Evolutionary conservation across 64 coral and sea anemone species (phyloP).

Genomic region (Orbicella faveolata): DNA sequence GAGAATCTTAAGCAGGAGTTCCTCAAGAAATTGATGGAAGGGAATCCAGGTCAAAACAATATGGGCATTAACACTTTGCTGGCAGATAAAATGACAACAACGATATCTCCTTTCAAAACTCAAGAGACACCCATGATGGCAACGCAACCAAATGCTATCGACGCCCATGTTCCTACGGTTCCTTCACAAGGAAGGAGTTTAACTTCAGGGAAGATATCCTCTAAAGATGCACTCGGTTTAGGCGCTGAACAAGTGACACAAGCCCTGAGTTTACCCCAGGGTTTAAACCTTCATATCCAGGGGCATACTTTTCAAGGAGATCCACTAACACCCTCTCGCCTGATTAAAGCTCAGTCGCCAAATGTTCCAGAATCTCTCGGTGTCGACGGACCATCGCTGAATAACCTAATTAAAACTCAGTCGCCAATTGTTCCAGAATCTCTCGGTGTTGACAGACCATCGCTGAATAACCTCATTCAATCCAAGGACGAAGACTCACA

Average conservation of each 20-base stretch:
- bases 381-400: not conserved
- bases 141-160: not conserved
- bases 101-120: not conserved
- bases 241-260: not conserved
- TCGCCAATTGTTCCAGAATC: not conserved
- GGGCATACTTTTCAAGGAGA: conserved; percentile 10
- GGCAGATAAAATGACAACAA: not conserved
- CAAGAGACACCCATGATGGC: not conserved
- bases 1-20: conserved; percentile 9
- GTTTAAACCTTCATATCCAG: not conserved
- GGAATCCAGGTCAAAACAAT: not conserved
- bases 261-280: not conserved
- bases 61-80: not conserved
- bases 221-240: not conserved
- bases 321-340: not conserved
- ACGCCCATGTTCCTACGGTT: not conserved
- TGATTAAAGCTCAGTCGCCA: conserved; percentile 11
- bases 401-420: not conserved
- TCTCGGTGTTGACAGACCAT: not conserved
- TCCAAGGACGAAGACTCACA: not conserved
- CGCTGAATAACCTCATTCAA: not conserved
- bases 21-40: conserved; percentile 7
- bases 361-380: not conserved
- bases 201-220: conserved; percentile 10
- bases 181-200: conserved; percentile 11